Percentiles rank a stretch among this genome's conserved stretches.
Evolutionary conservation across 2,113 vertebrate genomes (phyloP).

Genomic region (Erpornis zantholeuca): DNA sequence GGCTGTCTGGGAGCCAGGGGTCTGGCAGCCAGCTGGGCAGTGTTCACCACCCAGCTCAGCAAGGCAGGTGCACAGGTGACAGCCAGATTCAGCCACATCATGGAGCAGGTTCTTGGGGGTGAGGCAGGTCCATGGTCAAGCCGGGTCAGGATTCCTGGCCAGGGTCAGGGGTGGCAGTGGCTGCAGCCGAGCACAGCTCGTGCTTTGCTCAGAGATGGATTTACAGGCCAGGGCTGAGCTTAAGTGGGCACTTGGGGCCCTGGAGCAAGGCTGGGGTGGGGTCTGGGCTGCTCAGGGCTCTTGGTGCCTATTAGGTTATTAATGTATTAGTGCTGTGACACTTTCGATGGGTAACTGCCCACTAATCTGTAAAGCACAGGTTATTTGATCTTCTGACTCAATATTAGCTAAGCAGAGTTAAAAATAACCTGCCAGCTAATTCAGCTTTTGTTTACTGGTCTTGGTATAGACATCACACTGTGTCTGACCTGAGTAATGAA

Average conservation of each 20-base stretch:
- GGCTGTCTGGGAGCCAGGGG: not conserved
- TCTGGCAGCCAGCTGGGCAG: not conserved
- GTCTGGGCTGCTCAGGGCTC: not conserved
- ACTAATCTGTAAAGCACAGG: not conserved
- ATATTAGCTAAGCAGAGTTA: not conserved
- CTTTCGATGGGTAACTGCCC: not conserved
- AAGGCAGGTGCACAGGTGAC: fast-evolving
- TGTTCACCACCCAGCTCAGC: not conserved
- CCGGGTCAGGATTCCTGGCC: not conserved
- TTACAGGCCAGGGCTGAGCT: not conserved
- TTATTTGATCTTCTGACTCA: not conserved
- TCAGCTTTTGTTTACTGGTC: not conserved
- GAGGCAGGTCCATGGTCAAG: not conserved
- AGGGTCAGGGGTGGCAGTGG: too few species aligned
- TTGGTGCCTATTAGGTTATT: not conserved
- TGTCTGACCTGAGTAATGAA: not conserved
- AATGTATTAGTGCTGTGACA: not conserved
- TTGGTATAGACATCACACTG: not conserved
- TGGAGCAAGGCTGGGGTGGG: not conserved
- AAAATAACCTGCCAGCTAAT: not conserved
- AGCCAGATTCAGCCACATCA: not conserved
- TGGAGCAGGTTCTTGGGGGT: not conserved
- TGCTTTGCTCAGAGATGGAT: fast-evolving
- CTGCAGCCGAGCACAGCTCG: not conserved
- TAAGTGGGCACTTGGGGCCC: not conserved